Percentiles rank a stretch among this genome's conserved stretches.
Conservation (phyloP, 1,140 invertebrate genomes). For the Zaprionus capensis region DNA sequence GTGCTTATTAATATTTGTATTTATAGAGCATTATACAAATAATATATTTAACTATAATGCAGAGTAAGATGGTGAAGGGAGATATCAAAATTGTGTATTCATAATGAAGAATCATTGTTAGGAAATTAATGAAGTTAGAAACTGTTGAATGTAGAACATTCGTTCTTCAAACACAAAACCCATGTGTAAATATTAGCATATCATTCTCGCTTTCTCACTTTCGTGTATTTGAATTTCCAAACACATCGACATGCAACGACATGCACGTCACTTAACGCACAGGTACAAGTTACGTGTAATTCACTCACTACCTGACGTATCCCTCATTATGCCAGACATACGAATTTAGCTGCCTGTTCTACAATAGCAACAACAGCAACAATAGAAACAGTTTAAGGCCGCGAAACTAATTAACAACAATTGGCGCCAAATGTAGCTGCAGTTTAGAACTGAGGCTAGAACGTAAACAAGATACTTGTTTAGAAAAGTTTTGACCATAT, state of each 20-base stretch:
- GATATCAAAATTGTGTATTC: too few species aligned
- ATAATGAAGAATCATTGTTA: too few species aligned
- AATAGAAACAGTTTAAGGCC: conserved; percentile 15
- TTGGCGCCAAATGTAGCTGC: conserved; percentile 33
- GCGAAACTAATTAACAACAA: conserved; percentile 39
- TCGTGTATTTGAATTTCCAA: neutral
- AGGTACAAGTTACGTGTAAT: conserved; percentile 4
- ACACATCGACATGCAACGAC: neutral
- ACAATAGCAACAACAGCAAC: neutral
- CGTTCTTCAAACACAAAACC: neutral
- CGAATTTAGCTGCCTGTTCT: neutral
- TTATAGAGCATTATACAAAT: too few species aligned
- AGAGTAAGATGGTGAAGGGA: too few species aligned
- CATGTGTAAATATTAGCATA: neutral
- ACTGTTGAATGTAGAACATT: neutral
- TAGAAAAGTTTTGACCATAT: conserved; percentile 35
- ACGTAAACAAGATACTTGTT: conserved; percentile 45
- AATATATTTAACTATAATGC: too few species aligned
- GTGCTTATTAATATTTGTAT: neutral
- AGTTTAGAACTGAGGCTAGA: conserved; percentile 6
- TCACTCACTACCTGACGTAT: conserved; percentile 15
- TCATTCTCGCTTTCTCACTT: neutral
- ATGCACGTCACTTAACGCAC: neutral
- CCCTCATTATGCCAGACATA: neutral
- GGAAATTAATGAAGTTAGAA: neutral